phyloP scores from a whole-genome alignment of 2,113 vertebrate species.

The Oryzias curvinotus region DNA sequence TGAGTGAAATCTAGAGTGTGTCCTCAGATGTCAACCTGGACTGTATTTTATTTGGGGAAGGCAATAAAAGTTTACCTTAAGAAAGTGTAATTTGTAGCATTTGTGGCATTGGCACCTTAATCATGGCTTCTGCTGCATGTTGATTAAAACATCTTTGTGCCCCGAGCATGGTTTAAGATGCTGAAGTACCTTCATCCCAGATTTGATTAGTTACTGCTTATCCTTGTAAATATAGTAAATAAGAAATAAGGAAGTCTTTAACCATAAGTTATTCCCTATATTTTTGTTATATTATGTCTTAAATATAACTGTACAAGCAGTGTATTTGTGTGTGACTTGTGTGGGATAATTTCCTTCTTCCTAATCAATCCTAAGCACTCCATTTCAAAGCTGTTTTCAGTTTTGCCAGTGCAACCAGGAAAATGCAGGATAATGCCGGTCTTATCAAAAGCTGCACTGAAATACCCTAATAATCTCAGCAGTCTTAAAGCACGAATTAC shows the following conservation, averaged over 20 bases:
- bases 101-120: constrained; percentile 28
- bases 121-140: no score
- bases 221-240: no score
- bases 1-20: constrained; percentile 44
- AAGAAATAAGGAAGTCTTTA: no score
- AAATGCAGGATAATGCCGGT: constrained; percentile 72
- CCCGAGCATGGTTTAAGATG: constrained; percentile 3
- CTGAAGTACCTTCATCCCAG: no score
- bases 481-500: constrained; percentile 68
- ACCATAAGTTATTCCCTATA: no score
- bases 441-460: constrained; percentile 57
- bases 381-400: constrained; percentile 54
- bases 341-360: constrained; percentile 22
- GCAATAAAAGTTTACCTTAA: constrained; percentile 44
- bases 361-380: constrained; percentile 43
- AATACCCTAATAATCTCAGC: constrained; percentile 58
- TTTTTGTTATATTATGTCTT: no score
- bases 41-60: constrained; percentile 44
- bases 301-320: neutral
- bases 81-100: constrained; percentile 42
- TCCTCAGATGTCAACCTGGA: constrained; percentile 50
- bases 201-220: no score
- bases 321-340: constrained; percentile 24
- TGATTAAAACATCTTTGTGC: constrained; percentile 42
- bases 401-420: constrained; percentile 39